Percentiles rank a stretch among this genome's conserved stretches.
Evolutionary conservation across 2,888 invertebrate species (phyloP).

Genomic region (Tholera decimalis): DNA sequence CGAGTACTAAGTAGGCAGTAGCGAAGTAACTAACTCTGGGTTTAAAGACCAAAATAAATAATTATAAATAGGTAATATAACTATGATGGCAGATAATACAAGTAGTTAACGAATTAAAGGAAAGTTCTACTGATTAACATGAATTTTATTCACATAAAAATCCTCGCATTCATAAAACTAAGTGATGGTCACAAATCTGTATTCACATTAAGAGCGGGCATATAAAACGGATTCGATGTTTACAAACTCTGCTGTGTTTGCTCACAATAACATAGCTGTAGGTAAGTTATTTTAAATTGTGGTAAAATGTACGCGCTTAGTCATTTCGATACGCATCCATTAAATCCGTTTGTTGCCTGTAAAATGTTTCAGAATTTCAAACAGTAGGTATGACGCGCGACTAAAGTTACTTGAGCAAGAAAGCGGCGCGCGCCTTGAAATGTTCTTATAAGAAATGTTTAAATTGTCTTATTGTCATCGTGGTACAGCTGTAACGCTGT

Average conservation of each 20-base stretch:
- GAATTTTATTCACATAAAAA: slow-evolving; percentile 43
- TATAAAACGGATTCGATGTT: slow-evolving; percentile 44
- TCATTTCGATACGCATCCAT: slow-evolving; percentile 37
- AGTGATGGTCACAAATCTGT: slow-evolving; percentile 28
- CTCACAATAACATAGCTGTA: slow-evolving; percentile 37
- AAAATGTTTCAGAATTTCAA: slow-evolving; percentile 27
- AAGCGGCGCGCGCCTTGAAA: slow-evolving; percentile 36
- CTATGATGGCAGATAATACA: too few species aligned
- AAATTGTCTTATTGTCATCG: slow-evolving; percentile 56
- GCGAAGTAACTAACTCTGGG: too few species aligned
- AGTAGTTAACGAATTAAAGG: slow-evolving; percentile 4
- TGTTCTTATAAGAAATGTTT: slow-evolving; percentile 46
- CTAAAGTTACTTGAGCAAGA: slow-evolving; percentile 32
- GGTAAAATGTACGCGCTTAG: slow-evolving; percentile 32
- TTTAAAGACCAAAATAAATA: neutral
- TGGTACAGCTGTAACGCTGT: slow-evolving; percentile 38
- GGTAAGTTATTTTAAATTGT: slow-evolving; percentile 39
- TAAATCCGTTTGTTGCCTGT: slow-evolving; percentile 28
- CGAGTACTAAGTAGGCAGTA: too few species aligned
- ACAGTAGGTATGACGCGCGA: neutral
- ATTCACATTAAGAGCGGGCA: slow-evolving; percentile 33
- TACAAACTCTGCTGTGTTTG: slow-evolving; percentile 35
- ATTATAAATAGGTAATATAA: neutral
- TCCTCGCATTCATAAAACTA: slow-evolving; percentile 36
- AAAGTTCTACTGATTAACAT: slow-evolving; percentile 14